phyloP scores from a whole-genome alignment of 2,797 vertebrate species.

The Peromyscus eremicus region DNA sequence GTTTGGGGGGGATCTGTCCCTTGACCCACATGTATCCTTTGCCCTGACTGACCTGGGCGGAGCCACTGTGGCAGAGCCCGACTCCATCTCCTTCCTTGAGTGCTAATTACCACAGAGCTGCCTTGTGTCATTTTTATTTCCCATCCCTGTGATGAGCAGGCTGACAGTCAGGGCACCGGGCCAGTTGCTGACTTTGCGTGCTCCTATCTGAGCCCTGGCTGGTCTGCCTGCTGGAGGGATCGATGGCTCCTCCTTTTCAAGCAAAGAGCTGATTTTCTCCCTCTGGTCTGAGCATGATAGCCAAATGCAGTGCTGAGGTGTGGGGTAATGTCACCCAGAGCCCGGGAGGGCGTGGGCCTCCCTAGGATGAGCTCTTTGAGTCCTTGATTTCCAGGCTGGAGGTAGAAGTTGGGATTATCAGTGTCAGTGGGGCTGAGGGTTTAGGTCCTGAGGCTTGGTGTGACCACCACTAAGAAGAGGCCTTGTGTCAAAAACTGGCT shows the following conservation, averaged over 20 bases:
- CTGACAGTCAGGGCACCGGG: neutral
- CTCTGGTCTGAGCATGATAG: neutral
- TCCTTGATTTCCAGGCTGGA: neutral
- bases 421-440: neutral
- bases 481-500: fast-evolving
- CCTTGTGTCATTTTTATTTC: neutral
- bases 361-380: fast-evolving
- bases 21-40: fast-evolving
- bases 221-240: neutral
- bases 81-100: fast-evolving
- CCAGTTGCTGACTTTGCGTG: neutral
- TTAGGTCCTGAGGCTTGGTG: neutral
- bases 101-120: neutral
- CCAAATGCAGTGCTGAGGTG: fast-evolving
- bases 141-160: neutral
- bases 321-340: fast-evolving
- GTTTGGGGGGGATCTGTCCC: neutral
- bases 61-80: neutral
- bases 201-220: neutral
- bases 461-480: neutral
- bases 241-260: neutral
- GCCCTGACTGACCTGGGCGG: neutral
- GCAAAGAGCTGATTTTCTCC: neutral
- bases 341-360: fast-evolving
- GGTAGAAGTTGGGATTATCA: neutral